These are phyloP conservation scores for Echinops telfairi DNA, from an alignment of 2,113 vertebrate species.

Conservation along the genomic window DNA sequence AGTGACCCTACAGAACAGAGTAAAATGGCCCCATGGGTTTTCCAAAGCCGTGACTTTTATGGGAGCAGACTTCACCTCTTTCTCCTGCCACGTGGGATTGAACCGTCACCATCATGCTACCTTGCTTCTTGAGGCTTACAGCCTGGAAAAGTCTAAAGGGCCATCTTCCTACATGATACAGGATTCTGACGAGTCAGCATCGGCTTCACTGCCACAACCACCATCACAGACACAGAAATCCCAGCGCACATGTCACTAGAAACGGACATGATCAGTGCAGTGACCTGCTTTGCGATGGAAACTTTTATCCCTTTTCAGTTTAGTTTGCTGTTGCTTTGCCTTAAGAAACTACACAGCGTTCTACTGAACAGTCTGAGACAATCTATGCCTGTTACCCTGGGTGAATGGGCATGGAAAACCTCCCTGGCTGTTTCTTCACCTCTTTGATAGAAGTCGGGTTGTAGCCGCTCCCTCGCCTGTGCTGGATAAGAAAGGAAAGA, in stretches of 20 bases:
- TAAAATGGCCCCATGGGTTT: too few relatives aligned
- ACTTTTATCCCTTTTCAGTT: constrained; percentile 13
- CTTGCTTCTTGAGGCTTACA: too few relatives aligned
- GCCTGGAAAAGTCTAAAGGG: too few relatives aligned
- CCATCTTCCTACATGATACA: background rate
- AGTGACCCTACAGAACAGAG: background rate
- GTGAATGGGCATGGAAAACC: background rate
- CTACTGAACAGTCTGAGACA: background rate
- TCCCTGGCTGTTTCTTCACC: background rate
- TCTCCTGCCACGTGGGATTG: background rate
- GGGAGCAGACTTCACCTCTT: background rate
- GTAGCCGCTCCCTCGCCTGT: background rate
- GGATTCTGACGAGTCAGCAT: background rate
- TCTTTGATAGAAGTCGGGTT: background rate
- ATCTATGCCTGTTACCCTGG: background rate
- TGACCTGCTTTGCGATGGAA: background rate
- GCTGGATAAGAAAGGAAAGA: constrained; percentile 65
- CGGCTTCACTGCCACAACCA: background rate
- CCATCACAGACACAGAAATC: constrained; percentile 13
- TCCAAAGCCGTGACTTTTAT: background rate
- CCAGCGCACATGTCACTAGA: constrained; percentile 3
- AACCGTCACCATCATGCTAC: too few relatives aligned
- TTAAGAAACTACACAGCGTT: constrained; percentile 18
- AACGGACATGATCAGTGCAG: constrained; percentile 14
- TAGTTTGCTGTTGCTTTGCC: constrained; percentile 24